Conservation (phyloP, 1,140 invertebrate genomes). For the Notospermus geniculatus region DNA sequence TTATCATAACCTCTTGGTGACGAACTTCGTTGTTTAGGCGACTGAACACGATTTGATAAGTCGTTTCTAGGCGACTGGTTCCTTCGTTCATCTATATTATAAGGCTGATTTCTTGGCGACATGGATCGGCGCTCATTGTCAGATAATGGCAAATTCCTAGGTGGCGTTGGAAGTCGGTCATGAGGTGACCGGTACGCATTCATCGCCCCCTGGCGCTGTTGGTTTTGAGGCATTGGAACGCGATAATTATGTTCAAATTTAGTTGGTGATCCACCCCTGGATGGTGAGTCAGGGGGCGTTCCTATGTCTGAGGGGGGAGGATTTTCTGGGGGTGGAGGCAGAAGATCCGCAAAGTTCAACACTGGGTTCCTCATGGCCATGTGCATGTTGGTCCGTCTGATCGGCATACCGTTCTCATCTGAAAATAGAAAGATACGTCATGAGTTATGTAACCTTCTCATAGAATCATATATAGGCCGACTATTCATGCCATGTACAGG, state of each 20-base stretch:
- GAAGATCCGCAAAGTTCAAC: constrained; percentile 71
- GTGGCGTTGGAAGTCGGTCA: constrained; percentile 4
- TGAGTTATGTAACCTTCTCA: no score
- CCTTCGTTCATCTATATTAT: constrained; percentile 31
- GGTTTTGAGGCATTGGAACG: not conserved
- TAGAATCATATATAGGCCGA: no score
- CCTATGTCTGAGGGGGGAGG: constrained; percentile 64
- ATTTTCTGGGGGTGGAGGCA: constrained; percentile 77
- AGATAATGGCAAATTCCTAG: constrained; percentile 30
- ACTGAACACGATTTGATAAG: constrained; percentile 10
- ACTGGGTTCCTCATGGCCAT: constrained; percentile 50
- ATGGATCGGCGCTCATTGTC: constrained; percentile 37
- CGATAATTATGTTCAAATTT: not conserved
- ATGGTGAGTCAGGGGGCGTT: constrained; percentile 36
- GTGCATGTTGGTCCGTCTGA: constrained; percentile 40
- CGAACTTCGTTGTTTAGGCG: not conserved
- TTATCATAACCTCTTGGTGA: constrained; percentile 1
- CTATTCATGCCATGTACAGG: no score
- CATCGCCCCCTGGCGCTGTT: constrained; percentile 1
- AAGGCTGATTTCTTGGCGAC: constrained; percentile 35
- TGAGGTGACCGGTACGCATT: not conserved
- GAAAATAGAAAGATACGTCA: constrained; percentile 16
- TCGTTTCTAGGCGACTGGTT: constrained; percentile 26
- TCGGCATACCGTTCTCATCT: constrained; percentile 54
- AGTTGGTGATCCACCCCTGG: not conserved